phyloP scores from a whole-genome alignment of 2,888 invertebrate genomes.

The Leptopilina drosophilae region DNA sequence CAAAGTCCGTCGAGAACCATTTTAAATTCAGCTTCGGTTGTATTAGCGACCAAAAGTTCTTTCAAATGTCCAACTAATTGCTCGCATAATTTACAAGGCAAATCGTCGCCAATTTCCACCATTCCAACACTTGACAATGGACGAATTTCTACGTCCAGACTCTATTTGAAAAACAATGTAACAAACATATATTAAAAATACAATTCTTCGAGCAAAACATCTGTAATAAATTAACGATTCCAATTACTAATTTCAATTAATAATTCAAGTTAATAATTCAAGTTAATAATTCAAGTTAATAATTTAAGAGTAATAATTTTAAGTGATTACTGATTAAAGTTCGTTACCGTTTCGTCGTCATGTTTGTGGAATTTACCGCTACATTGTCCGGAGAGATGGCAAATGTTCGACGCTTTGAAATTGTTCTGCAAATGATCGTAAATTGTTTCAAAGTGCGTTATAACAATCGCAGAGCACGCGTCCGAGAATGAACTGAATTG shows the following conservation, averaged over 20 bases:
- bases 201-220: background rate
- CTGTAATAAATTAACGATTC: too few species aligned
- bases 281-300: too few species aligned
- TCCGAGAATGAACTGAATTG: slow-evolving; percentile 86
- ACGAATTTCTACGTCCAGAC: slow-evolving; percentile 79
- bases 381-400: slow-evolving; percentile 89
- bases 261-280: too few species aligned
- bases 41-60: slow-evolving; percentile 89
- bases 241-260: too few species aligned
- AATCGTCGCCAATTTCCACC: slow-evolving; percentile 80
- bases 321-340: background rate
- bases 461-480: slow-evolving; percentile 86
- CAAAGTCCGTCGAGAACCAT: slow-evolving; percentile 87
- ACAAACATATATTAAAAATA: slow-evolving; percentile 5
- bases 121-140: slow-evolving; percentile 80
- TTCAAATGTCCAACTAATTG: slow-evolving; percentile 88
- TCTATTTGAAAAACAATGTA: slow-evolving; percentile 54
- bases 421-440: slow-evolving; percentile 81
- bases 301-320: too few species aligned
- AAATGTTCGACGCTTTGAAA: slow-evolving; percentile 83
- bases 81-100: slow-evolving; percentile 91
- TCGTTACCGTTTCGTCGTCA: slow-evolving; percentile 78
- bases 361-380: slow-evolving; percentile 83
- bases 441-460: slow-evolving; percentile 86
- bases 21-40: slow-evolving; percentile 90